Evolutionary conservation across 1,140 invertebrate genomes (phyloP), one percentile per base, ranked within the genome.

Genomic region (Sesamia nonagrioides): DNA sequence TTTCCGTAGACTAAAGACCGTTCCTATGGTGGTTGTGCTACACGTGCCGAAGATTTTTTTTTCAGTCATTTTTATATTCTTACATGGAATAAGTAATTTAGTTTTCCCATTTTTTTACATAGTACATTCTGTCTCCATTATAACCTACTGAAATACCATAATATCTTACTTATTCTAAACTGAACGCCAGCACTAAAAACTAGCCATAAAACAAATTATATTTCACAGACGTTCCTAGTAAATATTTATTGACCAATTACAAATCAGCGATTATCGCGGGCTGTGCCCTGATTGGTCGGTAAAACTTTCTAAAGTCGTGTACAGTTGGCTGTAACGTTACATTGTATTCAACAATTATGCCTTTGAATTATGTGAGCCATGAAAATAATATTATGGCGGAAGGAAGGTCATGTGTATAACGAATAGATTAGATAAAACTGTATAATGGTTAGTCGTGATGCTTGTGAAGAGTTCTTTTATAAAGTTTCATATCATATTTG

Each of bases 161-260:
- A 69, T 69, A 50, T 69, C 42, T 33, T 48, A 69, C 17, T 63
- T 63, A 63, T 40, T 52, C 18, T n/a, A 69, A 48, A 45, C 37
- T 11, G 33, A 35, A 72, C 37, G 18, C 6, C 45, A 33, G 11
- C 37, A 58, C 18, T 40, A 42, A 73, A 58, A 73, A 73, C 17
- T 27, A 73, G 50, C 54, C 50, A 40, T 58, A 35, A 72, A 58
- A 40, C 37, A 33, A 73, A 73, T 58, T 73, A 56, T 45, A 73
- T 73, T 35, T 37, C 35, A 54, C 37, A 17, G 52, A 45, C 54
- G 35, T 56, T 48, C 40, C 42, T 63, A 75, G 48, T 75, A 75
- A 75, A 75, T 75, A 75, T 75, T 75, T 75, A 75, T 75, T 61
- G 73, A 33, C 73, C 58, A 75, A 75, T 75, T 75, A 75, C 11